A percentile compares a stretch with the other conserved stretches of the same genome.
Conservation (phyloP, 2,113 vertebrate species). For the Brachyistius frenatus region DNA sequence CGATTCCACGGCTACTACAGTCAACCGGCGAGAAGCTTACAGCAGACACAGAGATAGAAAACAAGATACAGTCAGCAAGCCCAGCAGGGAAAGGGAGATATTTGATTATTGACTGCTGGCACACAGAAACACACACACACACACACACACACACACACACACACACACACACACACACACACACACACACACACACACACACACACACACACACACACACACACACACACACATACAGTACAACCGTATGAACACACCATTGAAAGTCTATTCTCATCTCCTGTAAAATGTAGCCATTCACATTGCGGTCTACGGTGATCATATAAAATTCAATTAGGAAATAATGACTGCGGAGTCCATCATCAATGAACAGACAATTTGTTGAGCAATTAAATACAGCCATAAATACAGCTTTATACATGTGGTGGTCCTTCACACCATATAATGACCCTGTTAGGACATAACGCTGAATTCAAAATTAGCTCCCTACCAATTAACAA, state of each 20-base stretch:
- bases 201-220: not conserved
- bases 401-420: constrained; percentile 65
- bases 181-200: constrained; percentile 4
- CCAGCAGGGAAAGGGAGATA: constrained; percentile 24
- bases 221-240: not conserved
- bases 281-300: constrained; percentile 63
- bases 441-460: constrained; percentile 39
- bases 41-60: constrained; percentile 21
- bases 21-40: constrained; percentile 42
- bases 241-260: not conserved
- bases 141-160: constrained; percentile 7
- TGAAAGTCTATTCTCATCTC: constrained; percentile 35
- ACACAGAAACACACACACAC: constrained; percentile 13
- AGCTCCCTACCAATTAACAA: constrained; percentile 43
- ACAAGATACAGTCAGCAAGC: constrained; percentile 31
- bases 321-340: constrained; percentile 77
- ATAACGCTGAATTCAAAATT: constrained; percentile 33
- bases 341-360: constrained; percentile 69
- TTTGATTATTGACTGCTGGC: constrained; percentile 58
- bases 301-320: constrained; percentile 47
- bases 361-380: constrained; percentile 70
- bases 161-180: not conserved
- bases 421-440: constrained; percentile 38
- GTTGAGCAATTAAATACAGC: constrained; percentile 64
- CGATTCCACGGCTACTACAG: constrained; percentile 60